Conservation (phyloP, 1,140 invertebrate genomes). For the Ceratina australensis region DNA sequence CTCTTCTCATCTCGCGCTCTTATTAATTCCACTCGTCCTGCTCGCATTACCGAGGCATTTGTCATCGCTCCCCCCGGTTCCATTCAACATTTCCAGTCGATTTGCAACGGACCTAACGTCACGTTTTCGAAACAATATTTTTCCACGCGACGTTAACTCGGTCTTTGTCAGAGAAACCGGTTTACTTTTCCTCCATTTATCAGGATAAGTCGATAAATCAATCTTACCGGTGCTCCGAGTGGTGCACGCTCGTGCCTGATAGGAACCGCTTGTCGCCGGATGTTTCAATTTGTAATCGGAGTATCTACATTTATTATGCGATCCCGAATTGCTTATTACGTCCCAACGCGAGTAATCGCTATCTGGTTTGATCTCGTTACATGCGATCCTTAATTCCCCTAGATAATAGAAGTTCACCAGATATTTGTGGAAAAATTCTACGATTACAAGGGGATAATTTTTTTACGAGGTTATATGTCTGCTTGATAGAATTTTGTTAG, state of each 20-base stretch:
- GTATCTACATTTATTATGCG: constrained; percentile 58
- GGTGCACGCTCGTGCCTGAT: constrained; percentile 1
- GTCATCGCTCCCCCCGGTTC: no score
- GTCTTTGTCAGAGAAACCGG: constrained; percentile 49
- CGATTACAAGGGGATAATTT: no score
- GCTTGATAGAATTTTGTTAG: no score
- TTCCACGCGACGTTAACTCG: background rate
- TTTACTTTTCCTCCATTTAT: constrained; percentile 37
- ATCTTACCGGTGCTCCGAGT: constrained; percentile 13
- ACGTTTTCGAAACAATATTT: background rate
- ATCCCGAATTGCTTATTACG: constrained; percentile 27
- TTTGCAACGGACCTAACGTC: background rate
- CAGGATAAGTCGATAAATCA: constrained; percentile 46
- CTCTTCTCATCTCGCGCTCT: no score
- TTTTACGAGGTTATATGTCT: no score
- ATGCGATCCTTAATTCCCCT: no score
- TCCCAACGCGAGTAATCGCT: background rate
- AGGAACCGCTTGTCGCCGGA: constrained; percentile 44
- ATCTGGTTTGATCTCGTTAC: no score
- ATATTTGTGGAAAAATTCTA: no score
- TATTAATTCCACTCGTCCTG: no score
- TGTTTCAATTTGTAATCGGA: constrained; percentile 65
- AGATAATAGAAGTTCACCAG: no score
- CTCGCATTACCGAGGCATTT: no score
- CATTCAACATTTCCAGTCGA: no score